These are phyloP conservation scores for Microtus montanus DNA, from an alignment of 2,113 vertebrate genomes.

Conservation along the genomic window DNA sequence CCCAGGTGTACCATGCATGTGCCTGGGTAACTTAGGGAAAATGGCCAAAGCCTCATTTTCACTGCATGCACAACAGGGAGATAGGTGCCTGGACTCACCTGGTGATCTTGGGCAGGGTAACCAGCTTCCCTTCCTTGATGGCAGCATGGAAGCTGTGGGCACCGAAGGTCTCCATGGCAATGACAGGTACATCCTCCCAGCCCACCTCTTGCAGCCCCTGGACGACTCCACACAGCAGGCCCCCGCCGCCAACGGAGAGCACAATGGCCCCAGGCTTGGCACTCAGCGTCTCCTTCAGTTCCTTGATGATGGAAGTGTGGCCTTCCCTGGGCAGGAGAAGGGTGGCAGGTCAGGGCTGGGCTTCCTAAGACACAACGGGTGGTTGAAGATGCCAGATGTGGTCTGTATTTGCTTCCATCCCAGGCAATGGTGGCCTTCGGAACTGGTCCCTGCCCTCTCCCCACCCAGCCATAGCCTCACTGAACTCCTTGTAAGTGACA, in stretches of 20 bases:
- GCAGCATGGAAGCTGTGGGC: slow-evolving; percentile 91
- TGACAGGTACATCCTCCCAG: slow-evolving; percentile 90
- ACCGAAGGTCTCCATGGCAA: slow-evolving; percentile 93
- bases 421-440: not conserved
- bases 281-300: slow-evolving; percentile 86
- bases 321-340: slow-evolving; percentile 87
- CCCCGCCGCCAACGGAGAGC: slow-evolving; percentile 91
- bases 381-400: no score
- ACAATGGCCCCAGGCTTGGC: slow-evolving; percentile 88
- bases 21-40: not conserved
- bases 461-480: not conserved
- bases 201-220: slow-evolving; percentile 88
- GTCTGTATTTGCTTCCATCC: not conserved
- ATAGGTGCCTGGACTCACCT: slow-evolving; percentile 83
- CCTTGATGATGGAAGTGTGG: slow-evolving; percentile 88
- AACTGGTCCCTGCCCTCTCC: not conserved
- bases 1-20: not conserved
- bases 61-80: not conserved
- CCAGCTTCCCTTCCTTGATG: slow-evolving; percentile 85
- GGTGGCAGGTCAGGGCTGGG: not conserved
- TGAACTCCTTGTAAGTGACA: not conserved
- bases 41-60: not conserved
- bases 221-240: slow-evolving; percentile 91
- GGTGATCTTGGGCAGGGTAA: slow-evolving; percentile 89
- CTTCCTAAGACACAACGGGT: not conserved